Evolutionary conservation across 1,140 invertebrate species (phyloP), one percentile per base, ranked within the genome.

Genomic region (Oscheius sp.): DNA sequence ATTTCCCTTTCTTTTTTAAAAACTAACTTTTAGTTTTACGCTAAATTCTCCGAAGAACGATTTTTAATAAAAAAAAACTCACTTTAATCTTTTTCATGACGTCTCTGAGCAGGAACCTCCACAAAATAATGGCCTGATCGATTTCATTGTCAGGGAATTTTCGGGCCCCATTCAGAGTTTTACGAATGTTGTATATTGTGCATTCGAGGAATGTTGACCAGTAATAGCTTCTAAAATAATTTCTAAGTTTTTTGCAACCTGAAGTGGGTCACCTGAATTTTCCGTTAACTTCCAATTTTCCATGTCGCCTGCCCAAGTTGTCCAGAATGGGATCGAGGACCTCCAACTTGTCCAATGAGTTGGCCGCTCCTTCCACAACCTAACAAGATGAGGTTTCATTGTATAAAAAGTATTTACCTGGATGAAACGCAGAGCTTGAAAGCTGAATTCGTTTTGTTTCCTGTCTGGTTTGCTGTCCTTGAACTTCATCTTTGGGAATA

Each of bases 201-300:
- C 70, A 76, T 76, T 76, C 75, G 38, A 76, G 59, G 36, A 76
- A 76, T 2, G 58, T 58, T 26, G 70, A 68, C 75, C 75, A 76
- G 55, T 74, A 76, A 32, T 76, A 76, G 29, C 74, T 59, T 49
- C 72, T 67, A 58, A 68, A 76, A 58, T n/a, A n/a, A 34, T 42
- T 31, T 26, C 7, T 3, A 52, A 20, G 18, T 3, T 67, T 63
- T 18, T 32, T 7, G 10, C 4, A 63, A 35, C 3, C 32, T 65
- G n/a, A 46, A 46, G 15, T 15, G 2, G 13, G n/a, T 20, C 29
- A 67, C 65, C 65, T 62, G 64, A 67, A 74, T 29, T 74, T 66
- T 46, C 64, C 64, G 74, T 67, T 66, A 2, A 73, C 69, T n/a
- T 76, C 75, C 2, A 76, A 59, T 58, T 76, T 76, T 18, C 75